Conservation (phyloP, 1,140 invertebrate species). For the Metaphire vulgaris region DNA sequence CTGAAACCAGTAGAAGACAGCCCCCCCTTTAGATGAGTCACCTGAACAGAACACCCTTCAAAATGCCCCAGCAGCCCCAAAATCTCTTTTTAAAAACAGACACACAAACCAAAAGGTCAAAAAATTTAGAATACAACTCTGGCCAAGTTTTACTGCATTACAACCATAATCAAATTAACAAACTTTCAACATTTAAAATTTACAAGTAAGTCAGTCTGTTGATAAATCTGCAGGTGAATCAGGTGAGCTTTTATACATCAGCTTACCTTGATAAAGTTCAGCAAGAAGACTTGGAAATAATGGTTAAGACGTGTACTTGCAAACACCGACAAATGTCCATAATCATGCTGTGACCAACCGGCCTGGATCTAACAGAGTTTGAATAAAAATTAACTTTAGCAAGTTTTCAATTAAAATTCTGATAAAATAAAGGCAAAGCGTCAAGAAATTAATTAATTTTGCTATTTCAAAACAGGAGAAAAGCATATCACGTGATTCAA, state of each 20-base stretch:
- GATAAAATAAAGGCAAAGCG: neutral
- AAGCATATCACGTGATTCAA: neutral
- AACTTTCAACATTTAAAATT: neutral
- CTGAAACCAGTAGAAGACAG: conserved; percentile 15
- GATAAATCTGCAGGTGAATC: too few relatives aligned
- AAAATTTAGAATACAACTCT: conserved; percentile 6
- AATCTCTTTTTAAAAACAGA: neutral
- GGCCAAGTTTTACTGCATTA: neutral
- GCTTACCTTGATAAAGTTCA: conserved; percentile 42
- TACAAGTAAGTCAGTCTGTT: too few relatives aligned
- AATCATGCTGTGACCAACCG: conserved; percentile 52
- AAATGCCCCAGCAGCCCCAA: too few relatives aligned
- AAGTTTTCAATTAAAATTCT: neutral
- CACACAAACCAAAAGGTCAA: neutral
- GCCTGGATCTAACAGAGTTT: conserved; percentile 48
- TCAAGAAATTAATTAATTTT: neutral
- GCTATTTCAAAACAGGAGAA: conserved; percentile 2
- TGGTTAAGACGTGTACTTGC: conserved; percentile 38
- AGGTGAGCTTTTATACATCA: too few relatives aligned
- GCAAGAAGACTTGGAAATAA: conserved; percentile 40
- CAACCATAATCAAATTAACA: neutral
- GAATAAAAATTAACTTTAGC: conserved; percentile 30
- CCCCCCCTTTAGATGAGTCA: neutral
- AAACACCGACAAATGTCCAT: conserved; percentile 49
- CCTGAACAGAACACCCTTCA: neutral